A percentile compares a stretch with the other conserved stretches of the same genome.
Conservation (phyloP, 1,140 invertebrate species). For the Brachionus angularis region DNA sequence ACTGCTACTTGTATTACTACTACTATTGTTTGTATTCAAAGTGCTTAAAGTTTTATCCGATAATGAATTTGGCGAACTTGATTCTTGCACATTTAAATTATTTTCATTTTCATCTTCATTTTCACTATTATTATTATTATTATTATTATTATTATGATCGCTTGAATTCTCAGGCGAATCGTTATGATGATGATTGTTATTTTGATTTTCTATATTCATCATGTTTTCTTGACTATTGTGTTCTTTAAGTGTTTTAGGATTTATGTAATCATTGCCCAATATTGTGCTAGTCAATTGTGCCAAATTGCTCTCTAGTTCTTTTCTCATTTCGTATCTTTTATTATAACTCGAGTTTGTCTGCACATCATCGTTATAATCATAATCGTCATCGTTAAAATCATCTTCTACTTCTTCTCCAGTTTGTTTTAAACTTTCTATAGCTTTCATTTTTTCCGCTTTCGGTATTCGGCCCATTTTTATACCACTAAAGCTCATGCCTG, state of each 20-base stretch:
- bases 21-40: too few species aligned
- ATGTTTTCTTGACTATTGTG: too few species aligned
- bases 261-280: background rate
- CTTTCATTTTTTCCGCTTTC: conserved; percentile 54
- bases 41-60: too few species aligned
- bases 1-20: too few species aligned
- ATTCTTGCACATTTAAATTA: conserved; percentile 19
- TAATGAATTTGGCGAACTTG: too few species aligned
- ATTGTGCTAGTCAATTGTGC: conserved; percentile 21
- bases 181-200: too few species aligned
- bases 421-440: conserved; percentile 45
- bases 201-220: too few species aligned
- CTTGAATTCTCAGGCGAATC: conserved; percentile 13
- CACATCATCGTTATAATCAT: background rate
- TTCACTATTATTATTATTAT: background rate
- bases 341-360: background rate
- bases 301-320: conserved; percentile 16
- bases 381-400: background rate
- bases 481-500: conserved; percentile 55
- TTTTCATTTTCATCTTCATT: background rate
- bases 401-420: background rate
- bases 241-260: background rate
- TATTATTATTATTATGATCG: background rate
- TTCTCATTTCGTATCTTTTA: conserved; percentile 3
- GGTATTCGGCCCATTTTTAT: conserved; percentile 55